Evolutionary conservation across 1,140 invertebrate species (phyloP).

Genomic region (Hylyphantes graminicola): DNA sequence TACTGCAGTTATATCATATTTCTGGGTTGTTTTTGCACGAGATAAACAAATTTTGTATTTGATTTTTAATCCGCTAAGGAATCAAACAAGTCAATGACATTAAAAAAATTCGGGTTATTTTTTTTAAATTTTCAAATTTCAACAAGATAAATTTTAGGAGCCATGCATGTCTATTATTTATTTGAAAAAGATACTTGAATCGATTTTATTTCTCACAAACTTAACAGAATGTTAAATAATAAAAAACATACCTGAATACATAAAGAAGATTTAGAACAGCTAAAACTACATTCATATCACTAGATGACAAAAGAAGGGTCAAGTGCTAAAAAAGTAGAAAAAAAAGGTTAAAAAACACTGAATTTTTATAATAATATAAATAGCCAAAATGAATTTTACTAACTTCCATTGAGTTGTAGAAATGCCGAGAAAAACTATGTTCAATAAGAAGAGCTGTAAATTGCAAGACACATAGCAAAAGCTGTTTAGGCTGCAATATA

Average conservation of each 20-base stretch:
- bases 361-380: neutral
- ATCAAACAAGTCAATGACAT: no score
- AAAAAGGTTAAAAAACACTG: constrained; percentile 1
- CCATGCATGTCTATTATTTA: no score
- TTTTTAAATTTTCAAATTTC: no score
- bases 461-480: constrained; percentile 82
- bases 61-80: no score
- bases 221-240: neutral
- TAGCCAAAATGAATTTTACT: neutral
- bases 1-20: no score
- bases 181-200: no score
- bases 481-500: constrained; percentile 75
- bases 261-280: constrained; percentile 88
- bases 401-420: constrained; percentile 89
- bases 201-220: neutral
- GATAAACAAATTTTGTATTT: no score
- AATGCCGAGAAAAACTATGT: constrained; percentile 88
- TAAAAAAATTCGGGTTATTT: no score
- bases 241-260: constrained; percentile 76
- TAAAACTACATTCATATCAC: constrained; percentile 88
- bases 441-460: constrained; percentile 90
- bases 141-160: no score
- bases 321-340: constrained; percentile 72
- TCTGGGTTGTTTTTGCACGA: no score
- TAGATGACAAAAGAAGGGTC: constrained; percentile 82